Evolutionary conservation across 2,797 vertebrate genomes (phyloP), one percentile per base, ranked within the genome.

Genomic region (Sebastolobus altivelis): DNA sequence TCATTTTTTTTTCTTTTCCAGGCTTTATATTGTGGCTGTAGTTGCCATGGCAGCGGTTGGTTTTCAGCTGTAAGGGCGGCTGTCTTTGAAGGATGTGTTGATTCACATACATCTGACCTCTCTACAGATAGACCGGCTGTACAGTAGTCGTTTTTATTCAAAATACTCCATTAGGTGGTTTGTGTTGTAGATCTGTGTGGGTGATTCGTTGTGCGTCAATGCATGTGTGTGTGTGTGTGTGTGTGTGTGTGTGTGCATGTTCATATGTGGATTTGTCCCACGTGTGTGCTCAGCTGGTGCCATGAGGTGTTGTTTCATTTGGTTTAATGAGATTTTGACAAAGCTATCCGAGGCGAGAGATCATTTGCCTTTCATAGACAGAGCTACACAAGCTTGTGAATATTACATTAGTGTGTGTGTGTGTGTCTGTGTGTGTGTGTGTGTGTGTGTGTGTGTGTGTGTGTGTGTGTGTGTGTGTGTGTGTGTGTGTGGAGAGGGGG

Each of bases 261-360:
- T 80, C 67, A 74, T 83, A 29, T 79, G 85, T 86, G 91, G 86
- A 92, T 94, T 93, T 93, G 79, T 89, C 65, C 63, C 80, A 81
- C 37, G 31, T 82, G 89, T 92, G 93, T 91, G 94, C 94, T 95
- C 95, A 96, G 95, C 95, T 96, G 95, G 94, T 91, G 78, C 82
- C 69, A 82, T 27, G 77, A 90, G 92, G 77, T 87, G 88, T 90
- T 90, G 89, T 95, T 96, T 95, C 92, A 94, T 96, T 95, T 93
- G 91, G 75, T 91, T 93, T 95, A 95, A 96, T 95, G 93, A 96
- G 94, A 94, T 96, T 96, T 95, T 93, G 92, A 94, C 93, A 94
- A 92, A 93, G 89, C 88, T 83, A 70, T 87, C 77, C 69, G 31
- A 43, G 40, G 38, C 63, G 38, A 65, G 87, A 87, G 81, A 91